Conservation (phyloP, 2,888 invertebrate genomes). For the Lepidochrysops patricia region DNA sequence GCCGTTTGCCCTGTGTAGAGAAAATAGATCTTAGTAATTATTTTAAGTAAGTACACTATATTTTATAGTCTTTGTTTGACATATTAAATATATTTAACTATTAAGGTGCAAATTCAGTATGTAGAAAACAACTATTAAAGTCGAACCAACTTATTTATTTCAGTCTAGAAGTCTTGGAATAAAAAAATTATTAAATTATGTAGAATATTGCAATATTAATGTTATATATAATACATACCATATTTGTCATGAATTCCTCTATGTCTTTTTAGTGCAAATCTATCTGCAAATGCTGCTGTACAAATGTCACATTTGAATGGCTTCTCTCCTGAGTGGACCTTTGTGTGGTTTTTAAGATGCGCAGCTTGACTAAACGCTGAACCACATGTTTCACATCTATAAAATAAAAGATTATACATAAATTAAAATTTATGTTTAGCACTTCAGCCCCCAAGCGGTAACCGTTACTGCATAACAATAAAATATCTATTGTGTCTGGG, state of each 20-base stretch:
- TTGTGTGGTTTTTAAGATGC: slow-evolving; percentile 90
- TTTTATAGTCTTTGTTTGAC: too few relatives aligned
- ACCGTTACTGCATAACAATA: too few relatives aligned
- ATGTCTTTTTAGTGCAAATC: slow-evolving; percentile 90
- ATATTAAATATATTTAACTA: not conserved
- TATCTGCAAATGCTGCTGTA: slow-evolving; percentile 89
- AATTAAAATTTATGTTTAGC: too few relatives aligned
- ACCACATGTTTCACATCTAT: slow-evolving; percentile 89
- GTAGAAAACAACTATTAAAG: not conserved
- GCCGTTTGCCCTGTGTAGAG: slow-evolving; percentile 59
- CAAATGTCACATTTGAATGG: slow-evolving; percentile 89
- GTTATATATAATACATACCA: slow-evolving; percentile 52
- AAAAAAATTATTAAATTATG: too few relatives aligned
- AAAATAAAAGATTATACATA: too few relatives aligned
- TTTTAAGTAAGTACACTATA: too few relatives aligned
- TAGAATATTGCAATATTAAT: slow-evolving; percentile 10
- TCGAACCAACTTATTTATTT: too few relatives aligned
- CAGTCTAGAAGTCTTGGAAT: too few relatives aligned
- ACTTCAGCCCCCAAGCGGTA: too few relatives aligned
- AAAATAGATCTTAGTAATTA: not conserved
- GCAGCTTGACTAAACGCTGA: slow-evolving; percentile 93
- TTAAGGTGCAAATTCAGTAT: not conserved
- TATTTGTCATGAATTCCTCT: slow-evolving; percentile 92
- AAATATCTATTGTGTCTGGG: too few relatives aligned
- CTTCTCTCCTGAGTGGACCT: slow-evolving; percentile 87